A percentile compares a stretch with the other conserved stretches of the same genome.
phyloP scores from a whole-genome alignment of 2,797 vertebrate genomes.

The Mionectes olivaceus region DNA sequence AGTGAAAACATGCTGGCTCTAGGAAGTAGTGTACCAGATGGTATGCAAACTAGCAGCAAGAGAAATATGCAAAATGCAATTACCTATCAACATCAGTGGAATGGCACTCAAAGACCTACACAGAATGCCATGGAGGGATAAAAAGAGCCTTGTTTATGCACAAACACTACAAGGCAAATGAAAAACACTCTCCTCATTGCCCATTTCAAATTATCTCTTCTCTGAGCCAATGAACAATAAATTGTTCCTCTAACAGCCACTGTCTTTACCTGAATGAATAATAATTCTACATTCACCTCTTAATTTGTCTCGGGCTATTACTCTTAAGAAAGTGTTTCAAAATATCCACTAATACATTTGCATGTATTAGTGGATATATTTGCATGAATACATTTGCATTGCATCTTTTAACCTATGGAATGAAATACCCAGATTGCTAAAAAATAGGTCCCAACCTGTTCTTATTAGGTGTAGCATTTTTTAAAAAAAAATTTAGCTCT shows the following conservation, averaged over 20 bases:
- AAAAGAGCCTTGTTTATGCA: neutral
- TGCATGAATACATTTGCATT: neutral
- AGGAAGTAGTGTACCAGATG: neutral
- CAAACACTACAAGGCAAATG: neutral
- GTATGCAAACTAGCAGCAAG: neutral
- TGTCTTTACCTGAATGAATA: neutral
- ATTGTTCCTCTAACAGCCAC: neutral
- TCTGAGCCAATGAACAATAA: neutral
- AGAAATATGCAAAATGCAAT: neutral
- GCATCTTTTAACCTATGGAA: neutral
- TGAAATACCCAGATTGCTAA: neutral
- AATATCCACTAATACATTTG: neutral
- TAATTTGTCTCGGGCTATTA: neutral
- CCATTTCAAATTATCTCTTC: neutral
- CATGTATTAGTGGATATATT: too few relatives aligned
- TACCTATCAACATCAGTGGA: neutral
- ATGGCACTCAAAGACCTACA: neutral
- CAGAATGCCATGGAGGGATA: neutral
- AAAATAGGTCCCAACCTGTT: neutral
- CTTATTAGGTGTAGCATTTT: neutral
- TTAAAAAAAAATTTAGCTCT: neutral
- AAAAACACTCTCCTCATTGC: neutral
- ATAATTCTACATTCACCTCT: neutral
- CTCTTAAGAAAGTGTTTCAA: neutral
- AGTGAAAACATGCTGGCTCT: neutral